Base-by-base conservation (phyloP, 1,140 invertebrate species). In the Tetraneura akinire region DNA sequence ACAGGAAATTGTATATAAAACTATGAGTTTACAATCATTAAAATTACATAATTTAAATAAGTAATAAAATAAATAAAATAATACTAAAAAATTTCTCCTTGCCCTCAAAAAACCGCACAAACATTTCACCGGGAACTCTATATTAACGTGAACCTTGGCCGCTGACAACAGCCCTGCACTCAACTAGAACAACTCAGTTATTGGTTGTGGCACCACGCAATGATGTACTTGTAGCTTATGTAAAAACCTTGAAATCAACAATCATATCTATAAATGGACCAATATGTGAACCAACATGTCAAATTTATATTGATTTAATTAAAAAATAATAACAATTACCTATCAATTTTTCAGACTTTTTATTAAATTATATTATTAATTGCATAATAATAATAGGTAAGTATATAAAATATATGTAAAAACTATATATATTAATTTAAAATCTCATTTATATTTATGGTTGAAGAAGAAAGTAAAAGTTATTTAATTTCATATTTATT, bases 11-110 rank as follows among this genome's bases (percentile, higher is more conserved):
- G 29, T 60, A 62, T 16, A 45, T 78, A 5, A 10, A 16, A 45
- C 45, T n/a, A n/a, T 37, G 32, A 37, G 8, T 37, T 37, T n/a
- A 64, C 60, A n/a, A 37, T 42, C 16, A 29, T 10, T 55, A 3
- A 78, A 60, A 78, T 78, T 62, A n/a, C 55, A 45, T 55, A 62
- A 78, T 47, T 21, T 37, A 45, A 21, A n/a, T 76, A 76, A 2
- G 32, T 26, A 37, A 45, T 21, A 21, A 45, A 57, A 57, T 62
- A 78, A 78, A 78, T 47, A 78, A 62, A 78, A 78, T 47, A 60
- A 42, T 62, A 62, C 74, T 78, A 78, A 78, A 78, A 47, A 78
- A 78, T 78, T 78, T 78, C 74, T 78, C 74, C 74, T 78, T 78
- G 74, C 55, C 42, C 74, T 78, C 74, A 78, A 78, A 78, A n/a